phyloP scores from a whole-genome alignment of 1,140 invertebrate genomes.

The Zaprionus africanus region DNA sequence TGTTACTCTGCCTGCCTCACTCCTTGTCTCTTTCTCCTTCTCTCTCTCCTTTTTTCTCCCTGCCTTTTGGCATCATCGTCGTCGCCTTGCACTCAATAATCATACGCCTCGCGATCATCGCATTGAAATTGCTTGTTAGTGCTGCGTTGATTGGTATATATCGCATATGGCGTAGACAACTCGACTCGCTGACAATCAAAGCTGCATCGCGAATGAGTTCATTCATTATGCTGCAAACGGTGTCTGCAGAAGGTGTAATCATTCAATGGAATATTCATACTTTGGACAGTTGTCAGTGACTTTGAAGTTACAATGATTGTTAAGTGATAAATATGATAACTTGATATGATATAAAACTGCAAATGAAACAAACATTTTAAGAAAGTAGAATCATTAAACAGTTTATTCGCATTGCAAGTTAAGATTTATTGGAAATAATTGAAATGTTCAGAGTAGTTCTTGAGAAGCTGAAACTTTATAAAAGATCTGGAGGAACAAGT shows the following conservation, averaged over 20 bases:
- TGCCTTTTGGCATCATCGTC: slow-evolving; percentile 15
- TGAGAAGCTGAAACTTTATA: no score
- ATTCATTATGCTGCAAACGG: background rate
- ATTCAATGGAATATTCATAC: background rate
- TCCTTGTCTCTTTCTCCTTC: slow-evolving; percentile 15
- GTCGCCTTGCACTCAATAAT: slow-evolving; percentile 62
- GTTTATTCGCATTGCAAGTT: background rate
- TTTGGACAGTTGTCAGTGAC: background rate
- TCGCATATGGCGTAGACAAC: background rate
- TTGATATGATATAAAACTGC: background rate
- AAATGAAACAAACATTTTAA: background rate
- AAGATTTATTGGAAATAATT: no score
- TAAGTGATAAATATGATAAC: background rate
- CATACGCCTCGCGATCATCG: slow-evolving; percentile 28
- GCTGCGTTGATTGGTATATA: slow-evolving; percentile 37
- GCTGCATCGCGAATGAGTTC: background rate
- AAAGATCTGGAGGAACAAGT: background rate
- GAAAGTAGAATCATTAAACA: background rate
- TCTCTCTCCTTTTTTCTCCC: background rate
- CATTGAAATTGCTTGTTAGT: slow-evolving; percentile 68
- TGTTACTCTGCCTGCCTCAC: slow-evolving; percentile 9
- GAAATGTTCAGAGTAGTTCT: no score
- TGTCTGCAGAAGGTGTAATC: background rate
- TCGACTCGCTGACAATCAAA: slow-evolving; percentile 12
- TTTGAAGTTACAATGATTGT: background rate